A percentile compares a stretch with the other conserved stretches of the same genome.
Conservation (phyloP, 2,888 invertebrate species). For the Meghimatium bilineatum region DNA sequence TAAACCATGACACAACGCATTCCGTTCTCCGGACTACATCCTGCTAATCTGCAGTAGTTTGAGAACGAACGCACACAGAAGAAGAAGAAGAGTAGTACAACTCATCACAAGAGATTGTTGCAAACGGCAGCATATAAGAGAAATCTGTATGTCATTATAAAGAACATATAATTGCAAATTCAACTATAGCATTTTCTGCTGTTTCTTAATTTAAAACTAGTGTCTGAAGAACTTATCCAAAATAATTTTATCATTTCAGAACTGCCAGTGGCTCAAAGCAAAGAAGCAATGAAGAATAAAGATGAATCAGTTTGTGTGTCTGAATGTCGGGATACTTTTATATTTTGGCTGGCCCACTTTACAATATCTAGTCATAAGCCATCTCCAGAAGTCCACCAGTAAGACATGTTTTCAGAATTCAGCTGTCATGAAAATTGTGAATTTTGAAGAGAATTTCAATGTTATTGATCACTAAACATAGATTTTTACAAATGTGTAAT, state of each 20-base stretch:
- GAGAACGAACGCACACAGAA: no score
- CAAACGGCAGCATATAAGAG: no score
- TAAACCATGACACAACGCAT: no score
- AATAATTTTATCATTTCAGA: constrained; percentile 53
- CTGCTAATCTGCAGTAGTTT: no score
- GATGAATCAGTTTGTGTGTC: constrained; percentile 67
- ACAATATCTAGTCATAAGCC: constrained; percentile 61
- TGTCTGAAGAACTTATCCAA: not conserved
- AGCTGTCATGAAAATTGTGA: not conserved
- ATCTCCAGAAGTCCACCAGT: constrained; percentile 43
- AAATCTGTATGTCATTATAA: not conserved
- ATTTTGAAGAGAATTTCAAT: no score
- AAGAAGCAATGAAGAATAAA: constrained; percentile 59
- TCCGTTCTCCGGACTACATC: no score
- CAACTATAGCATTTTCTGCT: not conserved
- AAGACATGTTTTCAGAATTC: not conserved
- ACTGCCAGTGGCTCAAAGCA: constrained; percentile 61
- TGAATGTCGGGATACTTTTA: constrained; percentile 70
- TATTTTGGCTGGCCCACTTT: constrained; percentile 70
- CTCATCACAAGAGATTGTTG: no score
- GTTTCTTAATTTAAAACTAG: not conserved
- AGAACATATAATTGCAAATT: not conserved
- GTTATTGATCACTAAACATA: no score
- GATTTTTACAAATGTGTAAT: no score
- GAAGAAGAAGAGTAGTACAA: no score